Percentiles rank a stretch among this genome's conserved stretches.
Conservation (phyloP, 2,888 invertebrate species). For the Dexiosoma caninum region DNA sequence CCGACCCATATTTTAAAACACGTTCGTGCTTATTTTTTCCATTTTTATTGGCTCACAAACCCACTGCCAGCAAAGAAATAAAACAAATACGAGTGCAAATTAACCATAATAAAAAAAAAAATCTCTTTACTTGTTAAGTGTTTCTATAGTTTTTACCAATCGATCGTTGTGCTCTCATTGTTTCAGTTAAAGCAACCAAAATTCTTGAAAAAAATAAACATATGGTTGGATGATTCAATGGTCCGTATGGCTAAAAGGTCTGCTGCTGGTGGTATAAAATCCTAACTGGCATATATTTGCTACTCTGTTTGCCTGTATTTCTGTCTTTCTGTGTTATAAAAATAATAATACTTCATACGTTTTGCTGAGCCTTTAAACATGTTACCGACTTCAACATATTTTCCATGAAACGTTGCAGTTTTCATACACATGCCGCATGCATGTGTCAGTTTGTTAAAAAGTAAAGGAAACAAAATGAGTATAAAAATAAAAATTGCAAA, state of each 20-base stretch:
- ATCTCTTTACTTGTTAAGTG: background rate
- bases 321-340: background rate
- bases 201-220: constrained; percentile 16
- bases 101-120: constrained; percentile 7
- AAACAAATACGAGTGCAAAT: background rate
- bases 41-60: constrained; percentile 10
- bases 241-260: background rate
- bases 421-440: background rate
- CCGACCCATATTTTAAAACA: constrained; percentile 41
- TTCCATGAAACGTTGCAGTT: constrained; percentile 1
- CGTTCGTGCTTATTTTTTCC: background rate
- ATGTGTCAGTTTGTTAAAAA: background rate
- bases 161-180: constrained; percentile 34
- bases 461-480: background rate
- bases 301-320: background rate
- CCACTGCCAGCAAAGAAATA: background rate
- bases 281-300: background rate
- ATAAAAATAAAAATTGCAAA: constrained; percentile 1
- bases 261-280: background rate
- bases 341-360: constrained; percentile 40
- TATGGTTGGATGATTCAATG: constrained; percentile 12
- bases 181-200: constrained; percentile 16
- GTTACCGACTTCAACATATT: constrained; percentile 28
- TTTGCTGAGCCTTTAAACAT: constrained; percentile 44
- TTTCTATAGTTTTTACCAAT: constrained; percentile 34